Conservation (phyloP, 2,113 vertebrate genomes). For the Strix aluco region DNA sequence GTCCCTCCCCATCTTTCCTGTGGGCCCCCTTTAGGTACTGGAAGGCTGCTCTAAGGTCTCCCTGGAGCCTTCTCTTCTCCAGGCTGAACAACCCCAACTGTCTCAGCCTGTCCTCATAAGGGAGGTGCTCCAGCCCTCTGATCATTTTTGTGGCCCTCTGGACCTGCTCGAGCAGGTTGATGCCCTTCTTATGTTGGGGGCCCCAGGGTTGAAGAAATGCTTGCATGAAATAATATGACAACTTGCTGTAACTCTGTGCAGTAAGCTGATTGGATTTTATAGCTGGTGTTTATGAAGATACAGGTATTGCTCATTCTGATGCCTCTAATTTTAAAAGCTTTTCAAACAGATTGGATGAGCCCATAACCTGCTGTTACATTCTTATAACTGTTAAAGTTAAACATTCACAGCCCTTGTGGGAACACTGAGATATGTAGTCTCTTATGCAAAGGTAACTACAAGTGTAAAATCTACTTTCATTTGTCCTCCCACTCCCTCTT, state of each 20-base stretch:
- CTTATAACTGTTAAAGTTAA: slow-evolving; percentile 27
- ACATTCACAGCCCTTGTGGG: slow-evolving; percentile 36
- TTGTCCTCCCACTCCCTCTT: slow-evolving; percentile 25
- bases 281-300: slow-evolving; percentile 20
- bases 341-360: slow-evolving; percentile 48
- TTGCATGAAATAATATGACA: not conserved
- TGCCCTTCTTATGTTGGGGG: too few species aligned
- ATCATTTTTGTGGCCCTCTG: too few species aligned
- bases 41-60: too few species aligned
- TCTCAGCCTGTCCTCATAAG: too few species aligned
- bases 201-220: not conserved
- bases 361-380: slow-evolving; percentile 40
- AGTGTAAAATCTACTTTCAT: slow-evolving; percentile 34
- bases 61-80: too few species aligned
- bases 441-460: slow-evolving; percentile 23
- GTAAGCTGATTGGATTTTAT: slow-evolving; percentile 20
- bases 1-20: too few species aligned
- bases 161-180: too few species aligned
- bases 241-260: not conserved
- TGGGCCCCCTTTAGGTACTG: too few species aligned
- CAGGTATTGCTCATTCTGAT: slow-evolving; percentile 54
- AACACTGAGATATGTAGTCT: not conserved
- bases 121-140: too few species aligned
- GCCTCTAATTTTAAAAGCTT: slow-evolving; percentile 43
- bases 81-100: too few species aligned